A percentile compares a stretch with the other conserved stretches of the same genome.
Conservation (phyloP, 2,797 vertebrate species). For the Bradypodion pumilum region DNA sequence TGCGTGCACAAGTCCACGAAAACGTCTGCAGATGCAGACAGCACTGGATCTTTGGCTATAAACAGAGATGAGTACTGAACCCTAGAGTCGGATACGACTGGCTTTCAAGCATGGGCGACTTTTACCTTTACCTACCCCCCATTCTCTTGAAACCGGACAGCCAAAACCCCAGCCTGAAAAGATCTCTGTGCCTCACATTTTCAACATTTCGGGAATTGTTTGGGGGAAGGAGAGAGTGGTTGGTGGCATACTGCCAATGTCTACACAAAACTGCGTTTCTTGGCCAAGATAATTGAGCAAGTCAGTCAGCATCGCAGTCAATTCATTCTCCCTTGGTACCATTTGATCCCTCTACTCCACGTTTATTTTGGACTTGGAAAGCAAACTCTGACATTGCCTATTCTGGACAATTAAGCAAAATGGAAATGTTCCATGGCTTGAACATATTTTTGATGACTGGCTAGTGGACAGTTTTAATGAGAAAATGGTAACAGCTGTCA, state of each 20-base stretch:
- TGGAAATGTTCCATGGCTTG: slow-evolving; percentile 15
- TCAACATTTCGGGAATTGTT: not conserved
- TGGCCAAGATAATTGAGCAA: slow-evolving; percentile 4
- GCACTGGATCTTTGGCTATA: too few relatives aligned
- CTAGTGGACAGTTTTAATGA: not conserved
- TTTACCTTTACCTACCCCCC: too few relatives aligned
- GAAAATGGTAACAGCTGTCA: not conserved
- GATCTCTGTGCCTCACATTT: not conserved
- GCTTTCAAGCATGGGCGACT: too few relatives aligned
- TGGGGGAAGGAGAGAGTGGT: not conserved
- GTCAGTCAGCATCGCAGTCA: slow-evolving; percentile 18
- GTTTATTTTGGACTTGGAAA: slow-evolving; percentile 46
- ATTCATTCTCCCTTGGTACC: slow-evolving; percentile 38
- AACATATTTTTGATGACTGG: slow-evolving; percentile 5
- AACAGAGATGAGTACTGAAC: too few relatives aligned
- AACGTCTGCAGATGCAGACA: too few relatives aligned
- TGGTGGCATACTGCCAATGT: slow-evolving; percentile 15
- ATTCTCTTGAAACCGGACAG: not conserved
- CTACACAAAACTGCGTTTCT: not conserved
- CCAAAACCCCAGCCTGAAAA: not conserved
- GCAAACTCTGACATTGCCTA: slow-evolving; percentile 36
- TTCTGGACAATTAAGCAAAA: slow-evolving; percentile 26
- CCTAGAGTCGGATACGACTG: too few relatives aligned
- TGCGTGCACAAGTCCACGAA: too few relatives aligned
- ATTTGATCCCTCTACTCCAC: slow-evolving; percentile 11